Evolutionary conservation across 2,113 vertebrate genomes (phyloP).

Genomic region (Vimba vimba): DNA sequence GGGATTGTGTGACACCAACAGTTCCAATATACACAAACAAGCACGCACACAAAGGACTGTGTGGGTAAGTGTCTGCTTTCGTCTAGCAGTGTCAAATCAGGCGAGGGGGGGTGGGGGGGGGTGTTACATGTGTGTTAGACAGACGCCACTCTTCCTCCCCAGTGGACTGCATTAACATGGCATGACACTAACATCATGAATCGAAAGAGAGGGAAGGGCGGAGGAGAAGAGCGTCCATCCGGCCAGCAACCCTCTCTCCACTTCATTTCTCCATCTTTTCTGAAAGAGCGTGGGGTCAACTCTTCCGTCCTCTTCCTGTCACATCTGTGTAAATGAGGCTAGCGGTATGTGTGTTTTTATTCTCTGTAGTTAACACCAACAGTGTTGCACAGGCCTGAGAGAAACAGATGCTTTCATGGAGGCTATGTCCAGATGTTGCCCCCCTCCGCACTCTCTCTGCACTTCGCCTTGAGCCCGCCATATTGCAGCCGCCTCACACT

Average conservation of each 20-base stretch:
- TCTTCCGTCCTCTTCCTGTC: slow-evolving; percentile 45
- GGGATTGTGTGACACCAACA: not conserved
- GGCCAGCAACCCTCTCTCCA: slow-evolving; percentile 52
- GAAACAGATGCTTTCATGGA: slow-evolving; percentile 87
- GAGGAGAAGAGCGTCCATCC: slow-evolving; percentile 39
- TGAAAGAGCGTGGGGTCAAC: slow-evolving; percentile 28
- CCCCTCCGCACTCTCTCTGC: slow-evolving; percentile 72
- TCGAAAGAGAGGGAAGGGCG: slow-evolving; percentile 5
- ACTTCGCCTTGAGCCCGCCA: slow-evolving; percentile 76
- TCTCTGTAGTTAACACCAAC: slow-evolving; percentile 84
- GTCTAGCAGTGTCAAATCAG: slow-evolving; percentile 11
- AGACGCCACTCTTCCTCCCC: slow-evolving; percentile 35
- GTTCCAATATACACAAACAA: not conserved
- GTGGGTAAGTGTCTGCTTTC: not conserved
- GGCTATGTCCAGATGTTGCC: slow-evolving; percentile 84
- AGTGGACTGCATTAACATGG: slow-evolving; percentile 32
- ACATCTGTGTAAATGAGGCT: slow-evolving; percentile 86
- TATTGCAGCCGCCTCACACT: slow-evolving; percentile 80
- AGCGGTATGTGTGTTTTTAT: slow-evolving; percentile 76
- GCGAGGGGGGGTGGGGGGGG: too few relatives aligned
- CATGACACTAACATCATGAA: slow-evolving; percentile 32
- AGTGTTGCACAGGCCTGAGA: slow-evolving; percentile 85
- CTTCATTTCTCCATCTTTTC: slow-evolving; percentile 25
- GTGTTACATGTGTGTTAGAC: slow-evolving; percentile 22
- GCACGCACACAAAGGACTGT: not conserved